Evolutionary conservation across 1,140 invertebrate species (phyloP), one percentile per base, ranked within the genome.

Genomic region (Drosophila lacertosa): DNA sequence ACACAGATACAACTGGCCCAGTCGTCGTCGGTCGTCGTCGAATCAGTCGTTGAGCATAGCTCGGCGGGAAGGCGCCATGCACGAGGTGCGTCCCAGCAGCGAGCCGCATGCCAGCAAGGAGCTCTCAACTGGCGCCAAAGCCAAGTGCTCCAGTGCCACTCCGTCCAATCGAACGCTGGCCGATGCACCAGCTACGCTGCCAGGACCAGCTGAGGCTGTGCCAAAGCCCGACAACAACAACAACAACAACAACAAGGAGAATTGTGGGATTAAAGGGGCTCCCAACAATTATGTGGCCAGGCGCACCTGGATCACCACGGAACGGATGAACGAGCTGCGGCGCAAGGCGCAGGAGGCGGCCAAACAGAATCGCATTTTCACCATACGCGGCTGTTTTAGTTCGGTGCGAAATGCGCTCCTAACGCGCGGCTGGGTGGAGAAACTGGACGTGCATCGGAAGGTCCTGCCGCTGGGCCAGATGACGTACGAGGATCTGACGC

Each of bases 371-470:
- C 92, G 92, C 76, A 91, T 92, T 16, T 93, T 93, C 24, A 92
- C 92, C 16, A 92, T 93, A 40, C 91, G 92, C 73, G 93, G 92
- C 13, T 89, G 89, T 47, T 92, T 91, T 32, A 86, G 84, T 54
- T 91, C 89, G 7, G 84, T 91, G 18, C 66, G 89, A 2, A 91
- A 88, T 33, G 93, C 94, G n/a, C 89, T 95, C 0, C 42, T 93
- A 0, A 91, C 93, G 42, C 90, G 94, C 20, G 93, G 94, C 2
- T 95, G 94, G 94, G 88, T 95, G 2, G 94, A 95, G 74, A 94
- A 94, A 89, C 92, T 93, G 70, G 94, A 94, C 77, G 90, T 92
- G 18, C 92, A 93, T 70, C 92, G 93, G 1, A 91, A 90, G 42
- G 70, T 90, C n/a, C 47, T 82, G 44, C 78, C 82, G 5, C 64